phyloP scores from a whole-genome alignment of 1,140 invertebrate species.

The Drepana arcuata region DNA sequence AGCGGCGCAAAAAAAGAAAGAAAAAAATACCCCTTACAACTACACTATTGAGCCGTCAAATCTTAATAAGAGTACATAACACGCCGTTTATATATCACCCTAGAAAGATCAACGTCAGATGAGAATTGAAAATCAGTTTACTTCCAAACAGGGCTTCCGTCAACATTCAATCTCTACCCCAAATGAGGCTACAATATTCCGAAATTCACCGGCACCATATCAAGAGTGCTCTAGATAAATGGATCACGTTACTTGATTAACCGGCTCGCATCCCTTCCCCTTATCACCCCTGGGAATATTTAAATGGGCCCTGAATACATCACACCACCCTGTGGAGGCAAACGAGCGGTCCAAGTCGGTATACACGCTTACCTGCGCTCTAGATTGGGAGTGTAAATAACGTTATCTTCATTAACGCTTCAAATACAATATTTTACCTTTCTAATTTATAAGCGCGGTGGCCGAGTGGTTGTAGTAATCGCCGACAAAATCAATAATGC shows the following conservation, averaged over 20 bases:
- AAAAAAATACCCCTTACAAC: too few relatives aligned
- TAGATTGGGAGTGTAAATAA: slow-evolving; percentile 53
- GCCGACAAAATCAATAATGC: too few relatives aligned
- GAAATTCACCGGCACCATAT: slow-evolving; percentile 56
- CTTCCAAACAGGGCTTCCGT: slow-evolving; percentile 14
- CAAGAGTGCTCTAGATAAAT: slow-evolving; percentile 67
- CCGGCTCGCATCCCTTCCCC: slow-evolving; percentile 56
- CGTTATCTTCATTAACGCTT: slow-evolving; percentile 46
- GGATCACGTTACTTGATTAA: slow-evolving; percentile 70
- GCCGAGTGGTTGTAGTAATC: too few relatives aligned
- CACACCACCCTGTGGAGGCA: slow-evolving; percentile 46
- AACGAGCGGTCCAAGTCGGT: slow-evolving; percentile 38
- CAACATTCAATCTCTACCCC: slow-evolving; percentile 33
- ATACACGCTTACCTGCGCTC: slow-evolving; percentile 46
- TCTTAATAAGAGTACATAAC: too few relatives aligned
- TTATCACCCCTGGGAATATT: slow-evolving; percentile 67
- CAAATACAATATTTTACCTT: too few relatives aligned
- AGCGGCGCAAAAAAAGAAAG: too few relatives aligned
- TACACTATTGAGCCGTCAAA: too few relatives aligned
- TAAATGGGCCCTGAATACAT: slow-evolving; percentile 64
- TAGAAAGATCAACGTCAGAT: too few relatives aligned
- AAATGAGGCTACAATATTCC: slow-evolving; percentile 57
- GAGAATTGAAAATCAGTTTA: slow-evolving; percentile 1
- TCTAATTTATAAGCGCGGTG: too few relatives aligned
- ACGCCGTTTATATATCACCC: too few relatives aligned